Evolutionary conservation across 2,113 vertebrate species (phyloP), one percentile per base, ranked within the genome.

Genomic region (Python bivittatus): DNA sequence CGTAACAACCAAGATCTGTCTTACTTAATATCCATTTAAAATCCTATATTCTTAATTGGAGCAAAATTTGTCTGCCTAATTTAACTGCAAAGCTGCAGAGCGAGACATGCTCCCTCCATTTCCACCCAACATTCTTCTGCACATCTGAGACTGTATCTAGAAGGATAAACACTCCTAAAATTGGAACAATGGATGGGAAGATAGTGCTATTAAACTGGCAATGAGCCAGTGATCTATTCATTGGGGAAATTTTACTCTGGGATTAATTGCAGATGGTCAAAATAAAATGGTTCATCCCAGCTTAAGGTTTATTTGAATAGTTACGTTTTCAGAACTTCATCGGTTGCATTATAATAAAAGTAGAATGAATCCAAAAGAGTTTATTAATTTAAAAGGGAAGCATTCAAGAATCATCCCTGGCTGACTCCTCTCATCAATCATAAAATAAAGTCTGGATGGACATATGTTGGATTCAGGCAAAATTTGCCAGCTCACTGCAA

Each of bases 281-380:
- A 95, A 91, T 29, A 94, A 90, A 94, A 93, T 88, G 42, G 61
- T 88, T 95, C 94, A 87, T 33, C 92, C 84, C 22, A 84, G 91
- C 91, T 95, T 92, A 42, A 89, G 86, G 93, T 86, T 91, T 94
- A n/a, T 86, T 95, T 61, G 60, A 92, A 0, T 91, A 23, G 84
- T 42, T 72, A 56, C 33, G 83, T 88, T 42, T 88, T 79, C 33
- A 58, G 27, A 83, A 79, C 94, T 95, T 90, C 89, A 95, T 72
- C 88, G 95, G 83, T 94, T 94, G 93, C 23, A 93, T 0, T 89
- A 96, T 9, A 96, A 89, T 94, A 91, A 92, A 96, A 93, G 22
- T 86, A 48, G 64, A 95, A 95, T 91, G 53, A 94, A 52, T 1
- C 56, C 93, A 94, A 92, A 95, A 94, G 88, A 84, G 87, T 29